phyloP scores from a whole-genome alignment of 2,888 invertebrate genomes.

The Lucinisca nassula region DNA sequence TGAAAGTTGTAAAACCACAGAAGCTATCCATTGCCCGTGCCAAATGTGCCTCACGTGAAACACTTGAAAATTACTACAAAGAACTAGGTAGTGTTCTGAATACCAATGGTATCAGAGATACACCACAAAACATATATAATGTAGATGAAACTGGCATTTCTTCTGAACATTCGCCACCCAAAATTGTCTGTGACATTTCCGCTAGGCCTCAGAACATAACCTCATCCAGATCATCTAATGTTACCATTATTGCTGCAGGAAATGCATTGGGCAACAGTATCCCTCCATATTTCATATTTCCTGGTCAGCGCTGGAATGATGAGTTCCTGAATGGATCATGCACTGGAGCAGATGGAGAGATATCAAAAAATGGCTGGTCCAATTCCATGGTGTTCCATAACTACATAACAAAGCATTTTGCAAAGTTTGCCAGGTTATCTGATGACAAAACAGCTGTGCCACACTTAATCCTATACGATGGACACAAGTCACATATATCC shows the following conservation, averaged over 20 bases:
- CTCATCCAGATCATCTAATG: background rate
- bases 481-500: slow-evolving; percentile 47
- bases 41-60: background rate
- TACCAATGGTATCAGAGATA: background rate
- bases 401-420: background rate
- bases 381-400: background rate
- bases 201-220: background rate
- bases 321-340: background rate
- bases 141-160: slow-evolving; percentile 6
- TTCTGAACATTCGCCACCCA: background rate
- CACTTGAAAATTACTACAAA: background rate
- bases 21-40: background rate
- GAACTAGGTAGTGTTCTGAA: background rate
- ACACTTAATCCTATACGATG: slow-evolving; percentile 55
- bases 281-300: background rate
- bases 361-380: background rate
- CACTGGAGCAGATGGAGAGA: background rate
- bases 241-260: background rate
- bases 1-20: background rate
- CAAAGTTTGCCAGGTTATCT: background rate
- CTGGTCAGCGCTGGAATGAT: background rate
- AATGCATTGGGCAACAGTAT: background rate
- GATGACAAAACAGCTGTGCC: slow-evolving; percentile 1
- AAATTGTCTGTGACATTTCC: background rate
- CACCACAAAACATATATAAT: background rate